Base-by-base conservation (phyloP, 2,797 vertebrate species). In the Onychomys arenicola region DNA sequence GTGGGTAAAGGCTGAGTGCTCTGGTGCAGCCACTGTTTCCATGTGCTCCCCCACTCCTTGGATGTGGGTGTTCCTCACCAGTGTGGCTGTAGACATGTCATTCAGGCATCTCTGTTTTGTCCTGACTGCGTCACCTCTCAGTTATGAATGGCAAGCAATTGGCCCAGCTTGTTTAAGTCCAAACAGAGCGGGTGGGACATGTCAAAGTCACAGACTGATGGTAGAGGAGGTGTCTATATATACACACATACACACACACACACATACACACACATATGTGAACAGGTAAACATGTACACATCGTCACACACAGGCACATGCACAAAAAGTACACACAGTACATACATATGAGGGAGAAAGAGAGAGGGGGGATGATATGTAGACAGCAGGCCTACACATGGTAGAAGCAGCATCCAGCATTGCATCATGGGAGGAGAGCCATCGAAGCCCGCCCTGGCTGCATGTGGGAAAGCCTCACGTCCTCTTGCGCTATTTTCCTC, bases 21-120 rank as follows among this genome's bases (percentile, higher is more conserved):
- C 8, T 0, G 25, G 25, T 8, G 12, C 16, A 13, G 1, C 2
- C 3, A 11, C 32, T 8, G 0, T 4, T 32, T 8, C 14, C 23
- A 37, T 8, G 3, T 63, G 29, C 59, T 43, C 1, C 5, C 43
- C 0, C 14, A 17, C 37, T n/a, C 32, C 80, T 0, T 0, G 43
- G 32, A 12, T 29, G 11, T 46, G 16, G 23, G 25, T 27, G 7
- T 8, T 32, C 71, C 67, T 46, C 27, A n/a, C 19, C 43, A 25
- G 9, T 10, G 27, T 5, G 2, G 37, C 25, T 21, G 9, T 19
- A 37, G 27, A n/a, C 40, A 37, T 49, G 73, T 14, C 6, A 80
- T 7, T 57, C 23, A n/a, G 73, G 11, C 27, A 46, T 61, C n/a
- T n/a, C 6, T 43, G 3, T 34, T 88, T 80, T 34, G 29, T 40